Evolutionary conservation across 2,797 vertebrate genomes (phyloP).

Genomic region (Brachyalestes nurse): DNA sequence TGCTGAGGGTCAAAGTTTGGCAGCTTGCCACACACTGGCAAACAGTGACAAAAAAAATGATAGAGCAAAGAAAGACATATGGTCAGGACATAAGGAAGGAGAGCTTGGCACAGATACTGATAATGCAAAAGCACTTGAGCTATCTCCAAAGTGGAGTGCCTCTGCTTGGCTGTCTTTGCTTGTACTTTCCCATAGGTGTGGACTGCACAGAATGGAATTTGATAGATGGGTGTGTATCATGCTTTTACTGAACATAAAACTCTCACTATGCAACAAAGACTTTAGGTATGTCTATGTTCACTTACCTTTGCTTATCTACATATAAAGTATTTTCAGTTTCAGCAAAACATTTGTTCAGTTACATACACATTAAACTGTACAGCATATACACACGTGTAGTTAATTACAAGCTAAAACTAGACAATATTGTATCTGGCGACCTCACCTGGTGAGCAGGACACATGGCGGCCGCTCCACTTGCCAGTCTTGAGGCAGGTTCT

Average conservation of each 20-base stretch:
- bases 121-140: conserved; percentile 4
- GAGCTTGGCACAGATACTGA: background rate
- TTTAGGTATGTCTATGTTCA: background rate
- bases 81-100: background rate
- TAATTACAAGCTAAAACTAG: background rate
- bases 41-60: conserved; percentile 32
- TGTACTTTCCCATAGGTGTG: background rate
- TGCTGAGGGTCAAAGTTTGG: conserved; percentile 82
- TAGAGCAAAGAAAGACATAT: conserved; percentile 31
- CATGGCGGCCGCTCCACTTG: conserved; percentile 96
- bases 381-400: background rate
- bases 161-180: background rate
- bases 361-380: too few species aligned
- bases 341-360: too few species aligned
- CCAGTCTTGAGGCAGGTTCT: conserved; percentile 95
- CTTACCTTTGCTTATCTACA: background rate
- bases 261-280: background rate
- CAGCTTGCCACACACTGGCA: conserved; percentile 93
- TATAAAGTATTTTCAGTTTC: too few species aligned
- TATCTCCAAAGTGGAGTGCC: background rate
- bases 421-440: conserved; percentile 62
- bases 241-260: background rate
- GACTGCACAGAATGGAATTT: conserved; percentile 14
- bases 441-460: conserved; percentile 95
- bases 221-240: background rate